Percentiles rank a stretch among this genome's conserved stretches.
Evolutionary conservation across 2,888 invertebrate species (phyloP).

Genomic region (Piscicola geometra): DNA sequence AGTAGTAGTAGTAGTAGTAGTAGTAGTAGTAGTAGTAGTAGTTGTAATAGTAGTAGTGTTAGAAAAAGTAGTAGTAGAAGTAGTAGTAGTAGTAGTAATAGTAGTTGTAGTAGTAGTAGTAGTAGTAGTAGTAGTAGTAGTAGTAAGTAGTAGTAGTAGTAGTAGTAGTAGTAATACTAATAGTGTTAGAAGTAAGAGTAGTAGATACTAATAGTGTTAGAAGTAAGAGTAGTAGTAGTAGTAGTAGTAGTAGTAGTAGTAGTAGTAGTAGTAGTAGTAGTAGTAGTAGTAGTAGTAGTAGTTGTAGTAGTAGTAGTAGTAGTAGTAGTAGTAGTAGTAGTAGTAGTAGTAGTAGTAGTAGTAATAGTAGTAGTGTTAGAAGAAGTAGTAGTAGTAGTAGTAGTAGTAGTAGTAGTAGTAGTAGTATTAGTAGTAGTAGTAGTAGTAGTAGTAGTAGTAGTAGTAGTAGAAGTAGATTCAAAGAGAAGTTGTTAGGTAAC

Average conservation of each 20-base stretch:
- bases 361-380: slow-evolving; percentile 30
- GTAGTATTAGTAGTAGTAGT: no score
- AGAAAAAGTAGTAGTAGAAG: slow-evolving; percentile 32
- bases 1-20: slow-evolving; percentile 33
- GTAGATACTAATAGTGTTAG: no score
- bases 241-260: slow-evolving; percentile 31
- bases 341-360: slow-evolving; percentile 33
- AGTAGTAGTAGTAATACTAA: no score
- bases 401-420: no score
- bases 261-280: slow-evolving; percentile 33
- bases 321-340: slow-evolving; percentile 33
- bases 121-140: no score
- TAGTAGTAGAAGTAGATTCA: no score
- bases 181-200: no score
- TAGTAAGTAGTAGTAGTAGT: no score
- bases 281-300: slow-evolving; percentile 32
- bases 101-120: no score
- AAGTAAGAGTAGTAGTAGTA: slow-evolving; percentile 29
- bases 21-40: slow-evolving; percentile 33
- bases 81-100: slow-evolving; percentile 29
- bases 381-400: no score
- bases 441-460: no score
- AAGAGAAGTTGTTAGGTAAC: no score
- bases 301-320: slow-evolving; percentile 31
- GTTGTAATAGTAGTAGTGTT: slow-evolving; percentile 28